Evolutionary conservation across 2,888 invertebrate genomes (phyloP), one percentile per base, ranked within the genome.

Genomic region (Drosophila meridiana): DNA sequence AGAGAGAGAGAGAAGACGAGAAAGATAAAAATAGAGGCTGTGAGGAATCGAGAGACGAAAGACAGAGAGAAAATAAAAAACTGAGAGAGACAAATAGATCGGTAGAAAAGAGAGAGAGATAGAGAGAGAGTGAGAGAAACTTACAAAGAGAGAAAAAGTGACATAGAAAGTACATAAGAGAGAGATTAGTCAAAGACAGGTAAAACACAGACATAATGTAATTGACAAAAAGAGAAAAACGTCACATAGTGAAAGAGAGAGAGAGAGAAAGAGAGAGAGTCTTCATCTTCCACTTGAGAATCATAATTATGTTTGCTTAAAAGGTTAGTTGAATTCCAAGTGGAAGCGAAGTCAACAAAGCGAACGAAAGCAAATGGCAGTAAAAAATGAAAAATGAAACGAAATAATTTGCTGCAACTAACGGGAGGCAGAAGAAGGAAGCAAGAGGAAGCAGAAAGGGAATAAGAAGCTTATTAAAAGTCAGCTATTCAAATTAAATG

Each of bases 401-500:
- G 32, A 60, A 40, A 32, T 32, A 30, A 40, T 50, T 50, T 40
- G 14, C 40, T 20, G 48, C 20, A 60, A 59, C 28, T 48, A 28
- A 13, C n/a, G 38, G 38, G n/a, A 38, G 11, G 26, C 14, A 28
- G 4, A 38, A 38, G 26, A 38, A 50, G 7, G 43, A 52, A 13
- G 52, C 11, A 13, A 13, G 36, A 2, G 13, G 53, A 20, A 2
- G 52, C 6, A 52, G 20, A 11, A 11, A 11, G 1, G 20, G 14
- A 34, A 53, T 26, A 59, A 52, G n/a, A 26, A 59, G 59, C 48
- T 40, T 48, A 30, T 60, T 60, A 30, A 40, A 60, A 60, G 38
- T 34, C 60, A 47, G 47, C 47, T 47, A 47, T 47, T 47, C 47
- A 60, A 70, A 56, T 70, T 28, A 70, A 60, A 64, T 64, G 50